These are phyloP conservation scores for Paralinhomoeus sp. DNA, from an alignment of 2,888 invertebrate species.

Conservation along the genomic window DNA sequence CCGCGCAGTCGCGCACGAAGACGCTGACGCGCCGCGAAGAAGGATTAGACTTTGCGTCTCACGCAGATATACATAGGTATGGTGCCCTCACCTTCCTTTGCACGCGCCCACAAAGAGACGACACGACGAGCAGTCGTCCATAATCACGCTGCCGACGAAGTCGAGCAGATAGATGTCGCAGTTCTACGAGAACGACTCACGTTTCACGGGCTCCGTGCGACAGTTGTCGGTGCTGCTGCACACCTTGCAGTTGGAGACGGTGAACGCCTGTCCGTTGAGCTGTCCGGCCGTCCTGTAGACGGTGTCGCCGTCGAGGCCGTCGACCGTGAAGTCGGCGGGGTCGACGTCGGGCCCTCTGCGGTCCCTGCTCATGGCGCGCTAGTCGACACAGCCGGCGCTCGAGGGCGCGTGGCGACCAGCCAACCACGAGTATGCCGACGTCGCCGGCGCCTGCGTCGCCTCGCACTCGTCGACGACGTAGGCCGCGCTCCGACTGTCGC, in stretches of 20 bases:
- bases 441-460: too few relatives aligned
- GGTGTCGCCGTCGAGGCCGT: constrained; percentile 28
- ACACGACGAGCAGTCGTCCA: constrained; percentile 39
- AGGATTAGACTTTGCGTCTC: too few relatives aligned
- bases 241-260: constrained; percentile 36
- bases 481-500: neutral
- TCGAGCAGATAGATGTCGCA: constrained; percentile 35
- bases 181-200: constrained; percentile 24
- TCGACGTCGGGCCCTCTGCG: constrained; percentile 9
- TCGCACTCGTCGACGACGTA: neutral
- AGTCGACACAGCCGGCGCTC: too few relatives aligned
- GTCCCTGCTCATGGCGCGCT: too few relatives aligned
- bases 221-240: neutral
- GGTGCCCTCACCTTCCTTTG: constrained; percentile 36
- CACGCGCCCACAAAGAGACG: constrained; percentile 37
- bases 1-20: constrained; percentile 36
- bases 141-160: constrained; percentile 33
- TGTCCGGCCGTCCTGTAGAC: constrained; percentile 31
- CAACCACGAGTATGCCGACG: too few relatives aligned
- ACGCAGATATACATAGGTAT: too few relatives aligned
- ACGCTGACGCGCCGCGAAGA: constrained; percentile 28
- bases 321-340: constrained; percentile 31
- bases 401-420: too few relatives aligned
- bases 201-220: neutral
- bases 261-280: constrained; percentile 37